phyloP scores from a whole-genome alignment of 2,797 vertebrate species.

The Nyctalus aviator region DNA sequence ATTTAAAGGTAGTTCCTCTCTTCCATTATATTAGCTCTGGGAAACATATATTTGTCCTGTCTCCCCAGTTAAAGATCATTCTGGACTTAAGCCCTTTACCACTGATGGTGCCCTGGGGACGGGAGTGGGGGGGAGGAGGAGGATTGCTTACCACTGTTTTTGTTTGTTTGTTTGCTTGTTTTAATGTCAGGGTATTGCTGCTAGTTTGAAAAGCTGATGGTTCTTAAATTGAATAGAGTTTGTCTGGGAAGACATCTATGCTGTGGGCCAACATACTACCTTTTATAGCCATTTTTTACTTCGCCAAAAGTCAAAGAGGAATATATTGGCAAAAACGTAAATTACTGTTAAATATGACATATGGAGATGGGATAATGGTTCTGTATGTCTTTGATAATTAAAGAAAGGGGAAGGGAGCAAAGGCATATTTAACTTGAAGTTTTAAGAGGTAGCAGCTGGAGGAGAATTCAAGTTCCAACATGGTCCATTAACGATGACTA shows the following conservation, averaged over 20 bases:
- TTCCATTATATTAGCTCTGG: neutral
- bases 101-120: neutral
- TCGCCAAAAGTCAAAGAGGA: neutral
- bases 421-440: constrained; percentile 2
- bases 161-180: neutral
- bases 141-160: neutral
- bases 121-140: neutral
- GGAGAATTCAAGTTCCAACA: neutral
- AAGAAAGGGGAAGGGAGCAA: neutral
- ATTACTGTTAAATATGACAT: neutral
- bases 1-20: neutral
- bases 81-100: neutral
- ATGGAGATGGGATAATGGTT: neutral
- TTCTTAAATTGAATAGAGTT: neutral
- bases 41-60: neutral
- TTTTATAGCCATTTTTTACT: neutral
- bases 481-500: neutral
- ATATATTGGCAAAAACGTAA: constrained; percentile 40
- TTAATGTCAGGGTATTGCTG: neutral
- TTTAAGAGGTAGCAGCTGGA: constrained; percentile 2
- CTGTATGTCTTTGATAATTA: neutral
- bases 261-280: neutral
- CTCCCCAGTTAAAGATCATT: neutral
- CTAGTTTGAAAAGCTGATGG: constrained; percentile 24
- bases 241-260: constrained; percentile 16